Evolutionary conservation across 2,113 vertebrate species (phyloP).

Genomic region (human (Homo sapiens)): DNA sequence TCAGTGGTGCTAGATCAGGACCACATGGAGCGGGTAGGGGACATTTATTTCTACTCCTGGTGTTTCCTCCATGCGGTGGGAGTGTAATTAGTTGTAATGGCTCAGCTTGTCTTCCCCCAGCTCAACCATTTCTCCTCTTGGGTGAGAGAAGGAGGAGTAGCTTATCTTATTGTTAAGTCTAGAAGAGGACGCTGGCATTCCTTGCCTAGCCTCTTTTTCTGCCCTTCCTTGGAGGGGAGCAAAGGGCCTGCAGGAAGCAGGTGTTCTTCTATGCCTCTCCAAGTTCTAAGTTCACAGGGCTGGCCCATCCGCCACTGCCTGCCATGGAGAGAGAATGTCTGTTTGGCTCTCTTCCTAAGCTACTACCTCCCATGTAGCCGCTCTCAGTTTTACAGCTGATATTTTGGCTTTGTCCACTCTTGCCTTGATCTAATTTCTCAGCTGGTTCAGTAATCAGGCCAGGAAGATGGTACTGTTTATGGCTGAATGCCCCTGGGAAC

Average conservation of each 20-base stretch:
- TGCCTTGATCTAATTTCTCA: background rate
- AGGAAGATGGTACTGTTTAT: background rate
- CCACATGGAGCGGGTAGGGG: fast-evolving
- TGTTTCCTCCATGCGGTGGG: fast-evolving
- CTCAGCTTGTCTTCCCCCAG: background rate
- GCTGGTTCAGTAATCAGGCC: background rate
- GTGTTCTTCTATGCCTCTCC: background rate
- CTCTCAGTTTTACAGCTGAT: background rate
- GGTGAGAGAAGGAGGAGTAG: background rate
- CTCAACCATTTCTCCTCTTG: background rate
- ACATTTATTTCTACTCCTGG: background rate
- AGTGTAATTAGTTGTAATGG: background rate
- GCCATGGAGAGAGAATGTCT: background rate
- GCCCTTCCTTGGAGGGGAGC: background rate
- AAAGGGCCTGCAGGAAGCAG: background rate
- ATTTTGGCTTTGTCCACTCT: background rate
- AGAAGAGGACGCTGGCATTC: background rate
- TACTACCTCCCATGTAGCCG: background rate
- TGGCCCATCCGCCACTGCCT: background rate
- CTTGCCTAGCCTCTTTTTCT: background rate
- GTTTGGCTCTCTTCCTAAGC: background rate
- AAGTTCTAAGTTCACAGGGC: background rate
- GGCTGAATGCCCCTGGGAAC: background rate
- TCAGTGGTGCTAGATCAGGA: background rate
- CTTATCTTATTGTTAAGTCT: background rate